Percentiles rank a stretch among this genome's conserved stretches.
phyloP scores from a whole-genome alignment of 2,888 invertebrate genomes.

The Chrysotoxum bicinctum region DNA sequence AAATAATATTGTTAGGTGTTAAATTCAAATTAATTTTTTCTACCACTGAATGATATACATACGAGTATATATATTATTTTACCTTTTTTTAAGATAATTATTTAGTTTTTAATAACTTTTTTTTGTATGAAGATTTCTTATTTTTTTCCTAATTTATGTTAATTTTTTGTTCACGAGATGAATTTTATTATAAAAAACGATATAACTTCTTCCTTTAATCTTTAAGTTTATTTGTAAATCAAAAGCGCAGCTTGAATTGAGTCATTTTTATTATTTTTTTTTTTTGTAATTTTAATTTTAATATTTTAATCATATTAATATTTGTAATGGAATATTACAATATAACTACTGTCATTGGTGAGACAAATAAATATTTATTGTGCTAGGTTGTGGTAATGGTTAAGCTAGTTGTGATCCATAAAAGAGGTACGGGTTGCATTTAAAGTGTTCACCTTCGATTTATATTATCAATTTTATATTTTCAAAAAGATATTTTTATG shows the following conservation, averaged over 20 bases:
- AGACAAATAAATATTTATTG: constrained; percentile 54
- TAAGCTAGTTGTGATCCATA: background rate
- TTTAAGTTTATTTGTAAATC: constrained; percentile 30
- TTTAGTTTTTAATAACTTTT: constrained; percentile 34
- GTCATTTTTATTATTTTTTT: constrained; percentile 62
- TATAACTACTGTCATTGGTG: constrained; percentile 19
- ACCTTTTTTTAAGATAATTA: constrained; percentile 4
- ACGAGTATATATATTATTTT: constrained; percentile 31
- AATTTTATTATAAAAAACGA: constrained; percentile 1
- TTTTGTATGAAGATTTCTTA: constrained; percentile 26
- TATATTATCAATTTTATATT: background rate
- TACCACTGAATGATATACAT: constrained; percentile 24
- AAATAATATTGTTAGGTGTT: constrained; percentile 33
- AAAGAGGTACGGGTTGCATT: background rate
- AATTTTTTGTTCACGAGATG: constrained; percentile 12
- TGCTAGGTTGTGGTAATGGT: constrained; percentile 3
- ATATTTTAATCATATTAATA: constrained; percentile 38
- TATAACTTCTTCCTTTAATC: constrained; percentile 28
- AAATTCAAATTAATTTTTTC: constrained; percentile 20
- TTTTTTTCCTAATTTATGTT: constrained; percentile 55
- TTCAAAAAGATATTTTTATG: background rate
- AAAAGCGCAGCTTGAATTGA: constrained; percentile 67
- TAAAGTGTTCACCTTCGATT: background rate
- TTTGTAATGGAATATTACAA: constrained; percentile 27
- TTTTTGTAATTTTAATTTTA: constrained; percentile 11